phyloP scores from a whole-genome alignment of 2,888 invertebrate species.

The Ophion ventricosus region DNA sequence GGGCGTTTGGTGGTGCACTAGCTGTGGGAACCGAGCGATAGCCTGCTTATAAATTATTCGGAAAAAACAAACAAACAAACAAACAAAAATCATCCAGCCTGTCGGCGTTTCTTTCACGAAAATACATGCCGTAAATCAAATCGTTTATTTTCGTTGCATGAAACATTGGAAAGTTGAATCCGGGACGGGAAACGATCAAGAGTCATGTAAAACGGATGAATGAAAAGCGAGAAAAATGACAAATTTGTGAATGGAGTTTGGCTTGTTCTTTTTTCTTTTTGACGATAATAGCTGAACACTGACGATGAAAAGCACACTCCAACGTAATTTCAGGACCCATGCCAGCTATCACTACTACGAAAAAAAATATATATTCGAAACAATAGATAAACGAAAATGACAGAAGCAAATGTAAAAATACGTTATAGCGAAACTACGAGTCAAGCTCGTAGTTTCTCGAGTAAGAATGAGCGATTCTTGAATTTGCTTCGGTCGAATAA shows the following conservation, averaged over 20 bases:
- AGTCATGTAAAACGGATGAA: slow-evolving; percentile 32
- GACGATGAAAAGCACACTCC: not conserved
- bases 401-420: slow-evolving; percentile 73
- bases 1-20: slow-evolving; percentile 84
- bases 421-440: slow-evolving; percentile 54
- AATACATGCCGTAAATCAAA: slow-evolving; percentile 52
- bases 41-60: slow-evolving; percentile 78
- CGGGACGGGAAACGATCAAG: slow-evolving; percentile 66
- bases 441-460: slow-evolving; percentile 58
- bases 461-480: slow-evolving; percentile 63
- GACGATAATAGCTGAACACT: not conserved
- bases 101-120: slow-evolving; percentile 66
- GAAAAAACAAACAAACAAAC: slow-evolving; percentile 13
- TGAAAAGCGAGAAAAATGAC: slow-evolving; percentile 43
- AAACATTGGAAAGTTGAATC: not conserved
- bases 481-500: slow-evolving; percentile 77
- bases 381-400: slow-evolving; percentile 43
- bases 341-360: slow-evolving; percentile 43
- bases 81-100: slow-evolving; percentile 71
- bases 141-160: slow-evolving; percentile 4
- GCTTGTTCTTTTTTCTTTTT: not conserved
- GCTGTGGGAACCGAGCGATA: slow-evolving; percentile 83
- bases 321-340: slow-evolving; percentile 37
- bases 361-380: slow-evolving; percentile 53
- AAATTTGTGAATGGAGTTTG: slow-evolving; percentile 3